Evolutionary conservation across 2,888 invertebrate species (phyloP), one percentile per base, ranked within the genome.

Genomic region (Drosophila cognata): DNA sequence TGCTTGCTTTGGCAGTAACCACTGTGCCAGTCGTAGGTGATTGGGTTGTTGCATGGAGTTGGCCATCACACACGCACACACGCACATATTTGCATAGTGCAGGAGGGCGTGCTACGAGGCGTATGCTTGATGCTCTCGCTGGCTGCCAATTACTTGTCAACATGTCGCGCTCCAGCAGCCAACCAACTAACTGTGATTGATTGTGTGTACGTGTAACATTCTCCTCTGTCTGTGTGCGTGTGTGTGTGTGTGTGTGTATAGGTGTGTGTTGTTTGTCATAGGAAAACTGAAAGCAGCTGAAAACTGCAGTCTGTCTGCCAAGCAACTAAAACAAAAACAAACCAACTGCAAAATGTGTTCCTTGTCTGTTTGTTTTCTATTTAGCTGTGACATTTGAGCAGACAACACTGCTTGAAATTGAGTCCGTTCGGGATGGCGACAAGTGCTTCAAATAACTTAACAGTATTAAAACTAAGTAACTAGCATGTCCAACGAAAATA

Each of bases 61-160:
- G 18, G 5, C 10, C 53, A 31, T 5, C 11, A 57, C 64, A 68
- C 58, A 72, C 16, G 38, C 16, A 35, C 16, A 8, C 36, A 29
- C 18, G 38, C 61, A 62, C 68, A 76, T 73, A 77, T 79, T 72
- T 79, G 81, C 81, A 77, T 79, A 72, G 77, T 69, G 65, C 64
- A 79, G 66, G 50, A 61, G 76, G 58, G 72, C 67, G 65, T 75
- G 61, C 46, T 59, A 68, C 52, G 69, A 63, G 68, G 80, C 80
- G 50, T 75, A 65, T 79, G 80, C 80, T 67, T 56, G 68, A 58
- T 77, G 68, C 50, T 69, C 36, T 46, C 55, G 52, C 71, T 61
- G 58, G 52, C 79, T 81, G 82, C 82, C 82, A 81, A 78, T 82
- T 80, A 78, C 79, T 75, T 79, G 77, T 84, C 82, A 81, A 73